A percentile compares a stretch with the other conserved stretches of the same genome.
phyloP scores from a whole-genome alignment of 2,888 invertebrate species.

The Lasioglossum lativentre region DNA sequence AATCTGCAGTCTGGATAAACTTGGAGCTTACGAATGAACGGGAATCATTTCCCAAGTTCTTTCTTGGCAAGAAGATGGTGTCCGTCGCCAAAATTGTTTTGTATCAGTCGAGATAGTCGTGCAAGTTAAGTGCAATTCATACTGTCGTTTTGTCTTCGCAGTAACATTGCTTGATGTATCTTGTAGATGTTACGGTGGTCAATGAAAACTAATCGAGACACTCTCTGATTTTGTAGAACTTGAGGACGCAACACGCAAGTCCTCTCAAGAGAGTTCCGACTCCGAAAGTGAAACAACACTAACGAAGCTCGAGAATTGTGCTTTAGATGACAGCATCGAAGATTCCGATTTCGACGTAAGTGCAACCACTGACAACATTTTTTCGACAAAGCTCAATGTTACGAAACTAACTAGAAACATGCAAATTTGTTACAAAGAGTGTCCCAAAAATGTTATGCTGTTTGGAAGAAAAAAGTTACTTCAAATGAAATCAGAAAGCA shows the following conservation, averaged over 20 bases:
- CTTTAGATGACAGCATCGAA: conserved; percentile 60
- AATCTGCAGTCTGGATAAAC: not conserved
- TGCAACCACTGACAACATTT: not conserved
- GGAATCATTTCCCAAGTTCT: not conserved
- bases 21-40: not conserved
- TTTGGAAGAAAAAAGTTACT: too few relatives aligned
- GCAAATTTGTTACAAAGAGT: too few relatives aligned
- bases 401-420: too few relatives aligned
- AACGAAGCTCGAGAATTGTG: conserved; percentile 71
- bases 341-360: conserved; percentile 76
- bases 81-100: not conserved
- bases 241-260: too few relatives aligned
- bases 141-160: not conserved
- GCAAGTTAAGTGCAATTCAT: conserved; percentile 20
- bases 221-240: conserved; percentile 37
- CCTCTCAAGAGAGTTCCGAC: too few relatives aligned
- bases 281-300: conserved; percentile 69
- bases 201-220: not conserved
- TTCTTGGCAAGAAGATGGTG: not conserved
- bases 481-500: too few relatives aligned
- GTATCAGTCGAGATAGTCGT: not conserved
- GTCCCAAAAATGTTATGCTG: too few relatives aligned
- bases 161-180: not conserved
- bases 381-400: too few relatives aligned
- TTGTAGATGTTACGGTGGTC: not conserved